A percentile compares a stretch with the other conserved stretches of the same genome.
Evolutionary conservation across 2,888 invertebrate species (phyloP).

Genomic region (Sceliomorpha sp.): DNA sequence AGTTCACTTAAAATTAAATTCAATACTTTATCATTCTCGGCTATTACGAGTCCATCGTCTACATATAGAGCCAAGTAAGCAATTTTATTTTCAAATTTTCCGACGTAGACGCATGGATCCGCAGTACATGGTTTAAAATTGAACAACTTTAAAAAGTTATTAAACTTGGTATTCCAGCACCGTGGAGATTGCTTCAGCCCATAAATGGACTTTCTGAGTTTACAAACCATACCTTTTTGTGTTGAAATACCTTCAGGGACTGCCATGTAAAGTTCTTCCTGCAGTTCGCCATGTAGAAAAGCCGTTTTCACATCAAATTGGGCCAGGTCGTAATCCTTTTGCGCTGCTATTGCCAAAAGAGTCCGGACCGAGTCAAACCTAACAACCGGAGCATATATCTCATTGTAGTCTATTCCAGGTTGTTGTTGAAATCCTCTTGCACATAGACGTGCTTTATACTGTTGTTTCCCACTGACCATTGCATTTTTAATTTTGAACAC

Average conservation of each 20-base stretch:
- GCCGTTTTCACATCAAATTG: constrained; percentile 50
- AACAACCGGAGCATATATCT: constrained; percentile 1
- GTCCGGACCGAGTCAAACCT: neutral
- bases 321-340: neutral
- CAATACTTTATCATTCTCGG: too few relatives aligned
- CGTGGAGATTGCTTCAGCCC: constrained; percentile 71
- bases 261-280: constrained; percentile 49
- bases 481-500: constrained; percentile 6
- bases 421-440: constrained; percentile 23
- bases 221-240: constrained; percentile 59
- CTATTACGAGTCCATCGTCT: constrained; percentile 28
- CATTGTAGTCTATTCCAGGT: neutral
- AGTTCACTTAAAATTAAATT: too few relatives aligned
- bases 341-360: neutral
- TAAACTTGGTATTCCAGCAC: constrained; percentile 64
- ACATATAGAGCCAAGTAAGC: constrained; percentile 32
- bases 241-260: constrained; percentile 42
- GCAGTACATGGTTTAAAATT: constrained; percentile 22
- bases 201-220: constrained; percentile 67
- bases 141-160: constrained; percentile 15
- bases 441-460: constrained; percentile 17
- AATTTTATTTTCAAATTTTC: constrained; percentile 1
- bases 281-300: constrained; percentile 27
- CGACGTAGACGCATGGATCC: constrained; percentile 33
- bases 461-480: neutral